These are phyloP conservation scores for Megaleporinus macrocephalus DNA, from an alignment of 2,113 vertebrate genomes.

Conservation along the genomic window DNA sequence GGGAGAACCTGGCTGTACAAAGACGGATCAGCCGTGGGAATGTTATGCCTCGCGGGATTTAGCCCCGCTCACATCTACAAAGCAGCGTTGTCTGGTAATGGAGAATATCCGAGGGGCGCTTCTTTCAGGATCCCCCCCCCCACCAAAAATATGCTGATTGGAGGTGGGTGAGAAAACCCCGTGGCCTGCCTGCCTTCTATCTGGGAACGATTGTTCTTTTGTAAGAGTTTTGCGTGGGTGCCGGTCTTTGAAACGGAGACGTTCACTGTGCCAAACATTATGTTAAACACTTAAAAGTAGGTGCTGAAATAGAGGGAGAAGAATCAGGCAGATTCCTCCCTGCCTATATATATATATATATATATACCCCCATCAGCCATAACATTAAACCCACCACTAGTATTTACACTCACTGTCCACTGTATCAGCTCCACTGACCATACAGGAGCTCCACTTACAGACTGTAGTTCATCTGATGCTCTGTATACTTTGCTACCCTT, in stretches of 20 bases:
- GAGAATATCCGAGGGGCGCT: conserved; percentile 39
- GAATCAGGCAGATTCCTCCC: not conserved
- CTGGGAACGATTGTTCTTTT: conserved; percentile 15
- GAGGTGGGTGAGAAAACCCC: conserved; percentile 22
- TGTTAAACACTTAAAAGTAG: conserved; percentile 1
- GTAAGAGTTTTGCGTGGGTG: conserved; percentile 19
- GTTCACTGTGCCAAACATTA: conserved; percentile 22
- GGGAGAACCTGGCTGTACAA: conserved; percentile 20
- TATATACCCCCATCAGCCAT: no score
- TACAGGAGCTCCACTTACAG: no score
- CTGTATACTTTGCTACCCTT: no score
- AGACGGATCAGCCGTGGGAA: conserved; percentile 1
- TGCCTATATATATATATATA: not conserved
- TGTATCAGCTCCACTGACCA: no score
- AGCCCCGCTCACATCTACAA: conserved; percentile 27
- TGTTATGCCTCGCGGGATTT: conserved; percentile 16
- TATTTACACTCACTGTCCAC: no score
- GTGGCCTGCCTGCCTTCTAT: conserved; percentile 6
- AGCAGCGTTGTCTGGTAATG: conserved; percentile 35
- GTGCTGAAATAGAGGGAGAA: not conserved
- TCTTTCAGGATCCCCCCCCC: conserved; percentile 18
- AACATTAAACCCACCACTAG: no score
- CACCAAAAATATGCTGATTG: conserved; percentile 20
- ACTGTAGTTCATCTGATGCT: no score
- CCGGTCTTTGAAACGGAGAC: conserved; percentile 21